Evolutionary conservation across 1,140 invertebrate species (phyloP), one percentile per base, ranked within the genome.

Genomic region (Orchesella cincta): DNA sequence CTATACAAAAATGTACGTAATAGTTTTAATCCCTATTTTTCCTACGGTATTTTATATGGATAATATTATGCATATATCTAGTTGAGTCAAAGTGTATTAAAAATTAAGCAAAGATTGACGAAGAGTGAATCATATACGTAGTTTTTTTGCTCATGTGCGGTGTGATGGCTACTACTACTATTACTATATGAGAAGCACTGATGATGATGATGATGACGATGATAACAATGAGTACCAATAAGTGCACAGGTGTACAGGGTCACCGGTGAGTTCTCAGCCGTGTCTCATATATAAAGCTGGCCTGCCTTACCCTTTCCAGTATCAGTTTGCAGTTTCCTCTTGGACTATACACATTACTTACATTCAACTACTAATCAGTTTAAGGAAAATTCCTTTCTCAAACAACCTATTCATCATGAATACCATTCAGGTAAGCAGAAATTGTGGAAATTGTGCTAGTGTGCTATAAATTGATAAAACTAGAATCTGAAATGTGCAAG

Each of bases 201-300:
- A 33, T 33, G 29, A 18, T 67, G 31, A 12, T 67, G 62, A 67
- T 31, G 62, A 33, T 67, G 31, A 23, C 12, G 62, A 14, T 67
- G 62, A 23, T 67, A 67, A 67, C 62, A 67, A 67, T 67, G 62
- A 33, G 62, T 67, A 67, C 62, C 62, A 67, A 67, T 67, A 67
- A 67, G 62, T 67, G 31, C 62, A 67, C 62, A 67, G 62, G 62
- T 67, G 62, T 33, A 67, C 62, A 67, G 62, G 62, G 62, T 67
- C 62, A 67, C 62, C 62, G 26, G 62, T n/a, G 31, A 31, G 31
- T 31, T 67, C 62, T 57, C 52, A 57, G 62, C 62, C 12, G 31
- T 67, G 31, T 12, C 62, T 67, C 31, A 31, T 67, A 67, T 67
- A 67, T 18, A 67, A 31, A 67, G 62, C 62, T 29, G 31, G 26